These are phyloP conservation scores for Coregonus ussuriensis DNA, from an alignment of 2,797 vertebrate species.

Conservation along the genomic window DNA sequence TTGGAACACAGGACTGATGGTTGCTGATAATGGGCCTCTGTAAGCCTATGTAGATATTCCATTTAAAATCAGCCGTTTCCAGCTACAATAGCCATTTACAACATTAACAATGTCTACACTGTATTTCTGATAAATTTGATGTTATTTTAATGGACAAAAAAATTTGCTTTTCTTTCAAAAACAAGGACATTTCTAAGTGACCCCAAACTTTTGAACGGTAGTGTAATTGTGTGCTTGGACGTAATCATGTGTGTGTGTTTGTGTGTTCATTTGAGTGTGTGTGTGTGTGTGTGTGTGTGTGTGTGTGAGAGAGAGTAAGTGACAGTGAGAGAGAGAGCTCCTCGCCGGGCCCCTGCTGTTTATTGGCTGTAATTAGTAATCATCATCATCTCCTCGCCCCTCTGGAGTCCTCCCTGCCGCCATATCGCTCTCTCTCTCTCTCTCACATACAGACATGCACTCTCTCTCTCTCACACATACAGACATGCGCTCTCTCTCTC, in stretches of 20 bases:
- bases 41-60: no score
- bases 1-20: no score
- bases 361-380: constrained; percentile 15
- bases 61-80: no score
- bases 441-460: neutral
- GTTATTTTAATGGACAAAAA: no score
- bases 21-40: no score
- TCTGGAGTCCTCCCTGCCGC: neutral
- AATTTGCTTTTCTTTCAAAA: no score
- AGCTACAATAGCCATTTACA: no score
- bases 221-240: neutral
- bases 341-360: constrained; percentile 5
- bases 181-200: no score
- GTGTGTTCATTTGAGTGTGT: neutral
- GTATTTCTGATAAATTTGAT: no score
- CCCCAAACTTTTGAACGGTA: no score
- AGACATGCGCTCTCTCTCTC: neutral
- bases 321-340: neutral
- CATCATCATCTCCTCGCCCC: constrained; percentile 3
- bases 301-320: neutral
- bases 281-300: neutral
- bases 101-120: no score
- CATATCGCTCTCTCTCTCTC: neutral
- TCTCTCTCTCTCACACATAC: neutral
- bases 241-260: neutral